Base-by-base conservation (phyloP, 2,113 vertebrate genomes). In the Cisticola juncidis region DNA sequence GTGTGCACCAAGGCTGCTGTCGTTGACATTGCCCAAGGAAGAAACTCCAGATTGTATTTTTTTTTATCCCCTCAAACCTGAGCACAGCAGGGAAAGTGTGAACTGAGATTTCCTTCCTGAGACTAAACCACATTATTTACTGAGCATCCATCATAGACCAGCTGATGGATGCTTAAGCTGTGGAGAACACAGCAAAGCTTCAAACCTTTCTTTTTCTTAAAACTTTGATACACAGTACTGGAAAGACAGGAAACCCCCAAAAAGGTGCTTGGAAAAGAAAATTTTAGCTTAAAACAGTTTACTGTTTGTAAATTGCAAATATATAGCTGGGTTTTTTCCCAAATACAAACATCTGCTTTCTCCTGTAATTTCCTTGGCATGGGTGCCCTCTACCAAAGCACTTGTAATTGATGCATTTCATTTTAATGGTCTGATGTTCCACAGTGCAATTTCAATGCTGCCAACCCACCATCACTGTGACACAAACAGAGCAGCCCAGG, bases 71-170 rank as follows among this genome's bases (percentile, higher is more conserved):
- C 76, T 62, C 74, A 79, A 92, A 44, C 25, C 36, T 45, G n/a
- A 90, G 50, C 60, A 83, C 88, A 86, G 85, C 86, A 61, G 72
- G 86, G 38, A 72, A 66, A 47, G 54, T 40, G 57, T 45, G 35
- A 95, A 83, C 40, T 11, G 44, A 93, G n/a, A 48, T 91, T 88
- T 90, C 80, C 76, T 96, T 90, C 80, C 72, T 36, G n/a, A 93
- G 60, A 83, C 65, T 57, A 62, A 83, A 81, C 25, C 48, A 62
- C 0, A 0, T 10, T 90, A 45, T 80, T 82, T 83, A 86, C 47
- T 44, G 14, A 84, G 44, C 3, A 0, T 68, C 61, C 40, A 19
- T 86, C 53, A 87, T 7, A 81, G 65, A 51, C 31, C 61, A 91
- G 5, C 9, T 44, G 69, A 71, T 3, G 6, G 70, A 79, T 77